Percentiles rank a stretch among this genome's conserved stretches.
These are phyloP conservation scores for Philopedon plagiatum DNA, from an alignment of 2,888 invertebrate genomes.

Conservation along the genomic window DNA sequence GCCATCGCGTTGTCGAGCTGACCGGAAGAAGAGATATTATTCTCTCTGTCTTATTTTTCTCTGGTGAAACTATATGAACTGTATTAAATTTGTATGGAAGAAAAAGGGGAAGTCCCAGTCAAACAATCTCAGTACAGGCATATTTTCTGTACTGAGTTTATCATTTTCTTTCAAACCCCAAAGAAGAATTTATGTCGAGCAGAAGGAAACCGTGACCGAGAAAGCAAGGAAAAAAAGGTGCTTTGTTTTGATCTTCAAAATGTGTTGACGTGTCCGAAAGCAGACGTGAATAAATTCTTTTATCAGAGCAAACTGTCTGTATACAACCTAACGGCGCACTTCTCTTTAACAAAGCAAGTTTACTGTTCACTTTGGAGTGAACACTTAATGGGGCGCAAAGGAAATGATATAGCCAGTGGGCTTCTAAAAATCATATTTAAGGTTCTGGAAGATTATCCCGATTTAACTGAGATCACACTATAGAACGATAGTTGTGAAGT, in stretches of 20 bases:
- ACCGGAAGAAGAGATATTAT: no score
- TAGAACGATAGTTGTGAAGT: no score
- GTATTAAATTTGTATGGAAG: no score
- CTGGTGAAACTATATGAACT: no score
- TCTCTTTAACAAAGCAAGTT: constrained; percentile 55
- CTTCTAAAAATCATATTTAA: constrained; percentile 53
- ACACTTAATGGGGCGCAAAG: constrained; percentile 53
- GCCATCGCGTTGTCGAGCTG: no score
- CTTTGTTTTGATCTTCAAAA: constrained; percentile 26
- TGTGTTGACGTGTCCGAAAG: constrained; percentile 20
- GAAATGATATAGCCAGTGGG: constrained; percentile 55
- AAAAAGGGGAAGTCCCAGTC: no score
- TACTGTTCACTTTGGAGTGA: constrained; percentile 56
- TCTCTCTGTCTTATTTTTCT: no score
- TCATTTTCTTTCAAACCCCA: no score
- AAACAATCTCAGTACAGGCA: no score
- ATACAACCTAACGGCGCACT: constrained; percentile 53
- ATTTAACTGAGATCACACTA: not conserved
- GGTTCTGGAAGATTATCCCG: constrained; percentile 49
- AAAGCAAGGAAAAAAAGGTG: no score
- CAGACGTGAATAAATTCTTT: constrained; percentile 29
- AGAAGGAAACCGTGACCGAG: constrained; percentile 4
- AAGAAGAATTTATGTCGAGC: not conserved
- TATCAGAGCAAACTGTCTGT: constrained; percentile 42
- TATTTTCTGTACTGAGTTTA: no score